Base-by-base conservation (phyloP, 2,797 vertebrate species). In the Tachyglossus aculeatus region DNA sequence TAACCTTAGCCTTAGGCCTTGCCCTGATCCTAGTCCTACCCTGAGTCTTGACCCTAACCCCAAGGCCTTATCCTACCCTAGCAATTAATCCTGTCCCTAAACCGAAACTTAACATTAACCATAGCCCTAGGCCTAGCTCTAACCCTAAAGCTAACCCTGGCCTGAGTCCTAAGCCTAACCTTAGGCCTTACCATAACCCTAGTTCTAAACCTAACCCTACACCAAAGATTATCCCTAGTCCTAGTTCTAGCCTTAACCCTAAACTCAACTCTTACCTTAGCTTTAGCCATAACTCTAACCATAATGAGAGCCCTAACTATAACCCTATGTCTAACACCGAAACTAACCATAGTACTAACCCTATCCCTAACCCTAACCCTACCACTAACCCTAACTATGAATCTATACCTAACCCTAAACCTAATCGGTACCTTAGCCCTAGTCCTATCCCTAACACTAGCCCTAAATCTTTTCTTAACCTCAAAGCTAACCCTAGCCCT, bases 281-380 rank as follows among this genome's bases (percentile, higher is more conserved):
- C 60, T 60, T 60, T 64, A 51, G 64, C 45, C 44, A 60, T 64
- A 64, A 64, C 7, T 58, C 62, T 66, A 66, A 66, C 38, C 48
- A 50, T 66, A 66, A 66, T 38, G 62, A 62, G 66, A 66, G 66
- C 38, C 62, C 62, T 66, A 66, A 66, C 50, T 62, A 62, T 66
- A 54, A 66, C 62, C 62, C 62, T 54, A 66, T 66, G 37, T 48
- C 50, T 66, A 66, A 66, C 48, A 62, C 62, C 66, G 66, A 66
- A 37, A 37, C 41, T 45, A 45, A 5, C 25, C 40, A 27, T 33
- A 45, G 44, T 39, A 27, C 40, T 45, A 45, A 44, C 39, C 58
- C 40, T 45, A 45, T 44, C 40, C 58, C 40, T 45, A 45, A 47
- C 41, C 58, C 25, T 43, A 41, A 54, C 48, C 48, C 62, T 66